Evolutionary conservation across 2,888 invertebrate species (phyloP), one percentile per base, ranked within the genome.

Genomic region (Ennomos erosarius): DNA sequence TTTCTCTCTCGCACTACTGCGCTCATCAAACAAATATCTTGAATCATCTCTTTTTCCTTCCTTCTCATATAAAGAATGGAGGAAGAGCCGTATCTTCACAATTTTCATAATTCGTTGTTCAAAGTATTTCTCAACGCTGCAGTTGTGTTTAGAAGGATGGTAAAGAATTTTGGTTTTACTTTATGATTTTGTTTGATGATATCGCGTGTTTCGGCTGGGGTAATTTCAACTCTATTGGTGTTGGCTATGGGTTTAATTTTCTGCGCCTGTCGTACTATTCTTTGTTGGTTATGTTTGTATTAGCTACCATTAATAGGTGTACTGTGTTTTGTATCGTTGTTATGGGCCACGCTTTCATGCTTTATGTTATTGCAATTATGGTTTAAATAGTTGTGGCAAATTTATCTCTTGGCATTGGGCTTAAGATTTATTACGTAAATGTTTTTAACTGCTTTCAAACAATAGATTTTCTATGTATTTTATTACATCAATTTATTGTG

Each of bases 161-260:
- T 6, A 26, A 26, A 26, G 12, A 35, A 11, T 11, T 49, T 44
- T 43, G 26, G 16, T 13, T 36, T n/a, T 9, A 40, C 50, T 62
- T 45, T 26, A 60, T 65, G 58, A 70, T 77, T 83, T 87, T 88
- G 87, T 90, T 90, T 88, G 87, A 87, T 85, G 88, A 85, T 82
- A 73, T 67, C 66, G 75, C 81, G 78, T 79, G 76, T 81, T 79
- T 80, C 73, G 86, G 84, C 85, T 85, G 80, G 85, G 88, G 78
- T 75, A 62, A 79, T 68, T 73, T 72, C 39, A 26, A 11, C 71
- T 77, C 62, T 76, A 73, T 79, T 75, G 90, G 90, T 90, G 87
- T 79, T 81, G 89, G 88, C 82, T 87, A 74, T 85, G 79, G 81
- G 81, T 78, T 79, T 79, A 80, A 68, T 62, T 84, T 86, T 84